Base-by-base conservation (phyloP, 2,113 vertebrate species). In the Salvelinus alpinus region DNA sequence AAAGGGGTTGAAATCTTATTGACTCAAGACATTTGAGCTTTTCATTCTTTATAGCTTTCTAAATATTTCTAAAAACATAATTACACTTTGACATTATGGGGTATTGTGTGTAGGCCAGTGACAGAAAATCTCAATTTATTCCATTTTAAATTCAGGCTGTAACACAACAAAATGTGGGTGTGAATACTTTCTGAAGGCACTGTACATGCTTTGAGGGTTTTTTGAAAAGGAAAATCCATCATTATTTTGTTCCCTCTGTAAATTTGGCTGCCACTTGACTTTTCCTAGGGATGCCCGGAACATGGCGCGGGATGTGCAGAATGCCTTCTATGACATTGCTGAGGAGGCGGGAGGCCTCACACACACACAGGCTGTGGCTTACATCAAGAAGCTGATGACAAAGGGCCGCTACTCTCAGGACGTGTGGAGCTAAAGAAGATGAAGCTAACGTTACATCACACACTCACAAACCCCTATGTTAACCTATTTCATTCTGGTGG, bases 361-460 rank as follows among this genome's bases (percentile, higher is more conserved):
- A 34, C 95, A 94, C 5, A 8, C 86, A 13, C 93, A 95, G 84
- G 95, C 95, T 0, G 75, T 94, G 85, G 94, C 95, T 88, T 96
- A 95, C 73, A 81, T 95, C 82, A 96, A 96, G 92, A 95, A 94
- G 80, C 93, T 96, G 78, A 96, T 95, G 95, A 96, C 94, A 11
- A 96, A 96, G 91, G 95, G 95, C 70, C 94, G 95, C 25, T 96
- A 96, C 80, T 95, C 94, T 1, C 79, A 94, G 82, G 95, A 96
- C 0, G 94, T 96, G 72, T 96, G 95, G 95, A 96, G 95, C 90
- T 96, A 94, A 92, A 73, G 48, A 29, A 20, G 14, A 22, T 29
- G 7, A 62, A 27, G n/a, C n/a, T 31, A 72, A 25, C 14, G 6
- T 22, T 9, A 69, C 48, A 38, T 12, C 27, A 64, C 12, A 18